Base-by-base conservation (phyloP, 1,140 invertebrate species). In the Ridgeia piscesae region DNA sequence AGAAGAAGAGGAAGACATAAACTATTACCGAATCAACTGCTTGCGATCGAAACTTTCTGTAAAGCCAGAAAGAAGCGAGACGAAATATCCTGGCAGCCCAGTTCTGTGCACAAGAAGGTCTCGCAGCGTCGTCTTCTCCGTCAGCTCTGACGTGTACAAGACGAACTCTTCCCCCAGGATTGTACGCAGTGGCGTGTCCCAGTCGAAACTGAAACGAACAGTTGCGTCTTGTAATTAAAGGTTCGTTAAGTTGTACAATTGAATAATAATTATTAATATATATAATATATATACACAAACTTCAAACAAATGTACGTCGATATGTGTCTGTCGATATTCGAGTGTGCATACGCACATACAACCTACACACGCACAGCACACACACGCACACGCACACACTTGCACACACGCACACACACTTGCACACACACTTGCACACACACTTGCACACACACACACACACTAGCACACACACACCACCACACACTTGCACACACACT, bases 21-120 rank as follows among this genome's bases (percentile, higher is more conserved):
- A 77, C 11, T 14, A 77, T 92, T 42, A 94, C 93, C 92, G 89
- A 33, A 94, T 88, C 42, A 94, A 50, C 34, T 94, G 88, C 91
- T 92, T 48, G 34, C 92, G 58, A 8, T 93, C 93, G 11, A 93
- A 27, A 33, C 92, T 92, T 17, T 93, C 35, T 88, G 92, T 91
- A 77, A 58, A 93, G 14, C 93, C 93, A 34, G 93, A 35, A 50
- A 94, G 31, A 14, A 94, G 91, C n/a, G 92, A 92, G 27, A 92
- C 88, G 35, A 93, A 94, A 91, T 94, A 93, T 27, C 34, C 58
- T 1, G 93, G 93, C n/a, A 93, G 33, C 14, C 93, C 93, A 35
- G 93, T 92, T 33, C 92, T 88, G 91, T 94, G 93, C 34, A 92
- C n/a, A n/a, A 94, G 89, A 8, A 94, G 35, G 91, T 94, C 93